Evolutionary conservation across 2,797 vertebrate species (phyloP), one percentile per base, ranked within the genome.

Genomic region (Poecile montanus): DNA sequence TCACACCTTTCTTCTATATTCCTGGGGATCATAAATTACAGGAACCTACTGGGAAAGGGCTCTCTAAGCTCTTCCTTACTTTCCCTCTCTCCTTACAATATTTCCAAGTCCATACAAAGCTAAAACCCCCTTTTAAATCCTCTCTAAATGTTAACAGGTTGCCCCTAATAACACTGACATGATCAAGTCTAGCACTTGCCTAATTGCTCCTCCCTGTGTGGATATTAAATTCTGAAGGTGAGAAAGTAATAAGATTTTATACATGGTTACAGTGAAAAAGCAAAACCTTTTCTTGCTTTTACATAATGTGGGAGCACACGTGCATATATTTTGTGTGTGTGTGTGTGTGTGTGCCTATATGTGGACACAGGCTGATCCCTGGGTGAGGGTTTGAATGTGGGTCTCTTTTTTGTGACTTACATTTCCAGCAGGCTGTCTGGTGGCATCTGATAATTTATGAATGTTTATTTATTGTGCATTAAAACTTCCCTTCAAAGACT

Each of bases 221-320:
- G 29, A 65, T 72, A 58, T 58, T 77, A 72, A 71, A n/a, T 48
- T 72, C 48, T 23, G 48, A 78, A 72, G 29, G 54, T 50, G 32
- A 88, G 34, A 71, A 71, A 67, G 10, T 16, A 54, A 38, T 25
- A 50, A 53, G 7, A 4, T 71, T 85, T 89, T 61, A 15, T 22
- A 51, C 6, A 47, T 32, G 9, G 25, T 72, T 70, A 83, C 15
- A 62, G 44, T 60, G 65, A 29, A 89, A 48, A 7, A 54, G 42
- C 54, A 40, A 91, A 77, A 34, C 5, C 7, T 90, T 75, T 44
- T 7, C 16, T 88, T 81, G 62, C 10, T 29, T 15, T 60, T n/a
- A 27, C 6, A 16, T 9, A 0, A 1, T 19, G 10, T 70, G 32
- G 23, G 23, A 7, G 7, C 25, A 30, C 13, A 40, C 38, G 38